Base-by-base conservation (phyloP, 1,140 invertebrate genomes). In the Drosophila funebris region DNA sequence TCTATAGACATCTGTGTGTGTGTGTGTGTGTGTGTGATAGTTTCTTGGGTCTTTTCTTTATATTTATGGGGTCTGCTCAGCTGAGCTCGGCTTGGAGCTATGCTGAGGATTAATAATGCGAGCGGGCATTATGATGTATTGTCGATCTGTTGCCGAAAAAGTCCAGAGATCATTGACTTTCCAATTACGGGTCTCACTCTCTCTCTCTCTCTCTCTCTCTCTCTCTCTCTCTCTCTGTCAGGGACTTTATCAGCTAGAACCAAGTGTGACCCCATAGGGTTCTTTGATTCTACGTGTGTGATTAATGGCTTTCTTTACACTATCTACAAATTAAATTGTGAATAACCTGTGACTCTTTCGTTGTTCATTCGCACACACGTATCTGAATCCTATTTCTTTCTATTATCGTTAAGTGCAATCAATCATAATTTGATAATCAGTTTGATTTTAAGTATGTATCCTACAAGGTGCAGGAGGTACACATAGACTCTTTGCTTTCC, bases 161-260 rank as follows among this genome's bases (percentile, higher is more conserved):
- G 82, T 87, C 82, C 82, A 78, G 78, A 87, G 67, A 84, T 75
- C 82, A 88, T 78, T 87, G 82, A 87, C 82, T 88, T 75, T 62
- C 43, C 58, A 68, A 69, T 66, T 68, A 22, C 16, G 24, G 24
- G 6, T 52, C 11, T 27, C 3, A 3, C 20, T 31, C 20, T 64
- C 7, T 6, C 57, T 29, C 18, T 8, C 3, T 60, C 37, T 8
- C 13, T 22, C 43, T 22, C 20, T 48, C 24, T 48, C 9, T 13
- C 24, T 18, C 41, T 44, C 44, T 68, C 29, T 57, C n/a, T 24
- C 24, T 14, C 13, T 33, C 14, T 27, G 57, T 54, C 50, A 81
- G 77, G 77, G 76, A 71, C 48, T 69, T 68, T 56, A 29, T 33
- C 24, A 54, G 31, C 18, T 24, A 20, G 52, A 48, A 52, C 46